Conservation (phyloP, 2,888 invertebrate genomes). For the Catocala sponsa region DNA sequence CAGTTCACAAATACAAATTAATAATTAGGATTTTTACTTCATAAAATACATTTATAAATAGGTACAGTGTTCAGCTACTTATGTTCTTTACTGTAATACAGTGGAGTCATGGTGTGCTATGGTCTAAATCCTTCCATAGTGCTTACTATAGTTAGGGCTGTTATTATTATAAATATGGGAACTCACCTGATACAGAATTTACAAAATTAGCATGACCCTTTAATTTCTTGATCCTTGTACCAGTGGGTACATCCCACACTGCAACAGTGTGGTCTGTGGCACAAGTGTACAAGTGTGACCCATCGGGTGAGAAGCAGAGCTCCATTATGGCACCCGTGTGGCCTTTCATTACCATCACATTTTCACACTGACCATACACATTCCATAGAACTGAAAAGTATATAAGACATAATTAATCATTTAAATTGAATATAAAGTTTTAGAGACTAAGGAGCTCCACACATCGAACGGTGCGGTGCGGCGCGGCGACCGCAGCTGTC, state of each 20-base stretch:
- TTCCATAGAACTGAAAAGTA: slow-evolving; percentile 94
- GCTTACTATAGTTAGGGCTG: too few species aligned
- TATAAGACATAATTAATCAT: neutral
- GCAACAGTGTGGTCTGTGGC: slow-evolving; percentile 98
- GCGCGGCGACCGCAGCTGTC: too few species aligned
- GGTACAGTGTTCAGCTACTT: too few species aligned
- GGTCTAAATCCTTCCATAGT: too few species aligned
- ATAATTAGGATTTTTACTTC: too few species aligned
- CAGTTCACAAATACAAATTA: too few species aligned
- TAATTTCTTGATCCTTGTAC: slow-evolving; percentile 95
- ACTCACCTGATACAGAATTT: slow-evolving; percentile 90
- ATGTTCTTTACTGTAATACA: too few species aligned
- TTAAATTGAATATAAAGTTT: neutral
- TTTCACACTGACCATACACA: slow-evolving; percentile 99
- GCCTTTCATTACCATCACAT: slow-evolving; percentile 96
- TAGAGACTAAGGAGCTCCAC: too few species aligned
- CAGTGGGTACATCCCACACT: slow-evolving; percentile 97
- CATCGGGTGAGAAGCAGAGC: slow-evolving; percentile 95
- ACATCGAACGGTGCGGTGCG: too few species aligned
- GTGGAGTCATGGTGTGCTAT: too few species aligned
- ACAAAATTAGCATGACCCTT: slow-evolving; percentile 94
- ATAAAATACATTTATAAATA: too few species aligned
- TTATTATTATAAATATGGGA: too few species aligned
- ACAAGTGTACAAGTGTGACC: slow-evolving; percentile 95
- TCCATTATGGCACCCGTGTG: slow-evolving; percentile 99